Percentiles rank a stretch among this genome's conserved stretches.
Evolutionary conservation across 2,888 invertebrate species (phyloP).

Genomic region (Drosophila bunnanda): DNA sequence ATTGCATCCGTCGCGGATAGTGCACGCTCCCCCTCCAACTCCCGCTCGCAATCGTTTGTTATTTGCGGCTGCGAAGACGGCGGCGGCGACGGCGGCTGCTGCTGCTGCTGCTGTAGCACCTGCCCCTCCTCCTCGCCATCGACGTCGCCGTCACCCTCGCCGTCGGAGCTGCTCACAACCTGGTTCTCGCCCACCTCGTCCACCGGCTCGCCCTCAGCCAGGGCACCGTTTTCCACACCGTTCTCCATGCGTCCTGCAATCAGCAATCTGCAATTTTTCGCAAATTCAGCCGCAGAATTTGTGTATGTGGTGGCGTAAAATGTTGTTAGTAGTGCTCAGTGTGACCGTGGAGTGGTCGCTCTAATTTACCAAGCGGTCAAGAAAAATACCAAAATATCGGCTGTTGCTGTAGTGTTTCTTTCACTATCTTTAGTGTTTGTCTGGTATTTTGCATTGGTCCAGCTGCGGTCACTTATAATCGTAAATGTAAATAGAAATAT

Average conservation of each 20-base stretch:
- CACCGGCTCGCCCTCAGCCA: conserved; percentile 74
- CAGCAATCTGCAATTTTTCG: conserved; percentile 38
- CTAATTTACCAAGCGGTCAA: neutral
- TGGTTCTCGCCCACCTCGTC: conserved; percentile 63
- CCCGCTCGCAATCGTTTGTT: conserved; percentile 60
- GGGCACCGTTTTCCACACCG: conserved; percentile 73
- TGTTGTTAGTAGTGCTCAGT: conserved; percentile 15
- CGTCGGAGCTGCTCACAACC: conserved; percentile 65
- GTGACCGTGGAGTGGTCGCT: neutral
- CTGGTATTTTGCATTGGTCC: neutral
- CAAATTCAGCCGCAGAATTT: conserved; percentile 65
- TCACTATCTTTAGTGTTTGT: neutral
- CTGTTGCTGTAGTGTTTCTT: neutral
- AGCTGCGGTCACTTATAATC: neutral
- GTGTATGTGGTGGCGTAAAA: conserved; percentile 35
- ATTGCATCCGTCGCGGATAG: conserved; percentile 53
- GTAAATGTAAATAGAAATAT: neutral
- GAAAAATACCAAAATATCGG: neutral
- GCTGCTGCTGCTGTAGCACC: conserved; percentile 51
- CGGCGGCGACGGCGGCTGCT: conserved; percentile 41
- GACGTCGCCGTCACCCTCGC: conserved; percentile 54
- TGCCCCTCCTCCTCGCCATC: conserved; percentile 60
- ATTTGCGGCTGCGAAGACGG: conserved; percentile 43
- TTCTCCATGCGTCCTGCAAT: conserved; percentile 66
- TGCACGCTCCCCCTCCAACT: conserved; percentile 60